Evolutionary conservation across 2,888 invertebrate genomes (phyloP).

Genomic region (Spatulosminthurus flaviceps): DNA sequence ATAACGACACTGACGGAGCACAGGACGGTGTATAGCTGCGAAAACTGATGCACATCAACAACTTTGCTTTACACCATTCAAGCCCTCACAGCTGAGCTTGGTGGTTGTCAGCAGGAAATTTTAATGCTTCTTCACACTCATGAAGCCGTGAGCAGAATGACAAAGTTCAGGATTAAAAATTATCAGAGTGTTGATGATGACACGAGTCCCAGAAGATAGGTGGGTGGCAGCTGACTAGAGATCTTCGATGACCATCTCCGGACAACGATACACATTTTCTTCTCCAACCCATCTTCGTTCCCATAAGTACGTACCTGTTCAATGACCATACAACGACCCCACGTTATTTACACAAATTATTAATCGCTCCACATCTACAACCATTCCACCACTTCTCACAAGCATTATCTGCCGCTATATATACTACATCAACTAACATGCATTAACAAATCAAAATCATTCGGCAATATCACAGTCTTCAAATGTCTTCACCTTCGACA

Average conservation of each 20-base stretch:
- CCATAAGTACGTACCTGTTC: too few species aligned
- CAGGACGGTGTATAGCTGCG: background rate
- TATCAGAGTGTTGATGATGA: background rate
- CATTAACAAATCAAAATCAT: too few species aligned
- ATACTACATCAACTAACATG: too few species aligned
- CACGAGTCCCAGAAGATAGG: background rate
- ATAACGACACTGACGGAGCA: background rate
- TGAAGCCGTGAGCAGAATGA: conserved; percentile 21
- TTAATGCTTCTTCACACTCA: conserved; percentile 11
- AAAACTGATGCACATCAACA: too few species aligned
- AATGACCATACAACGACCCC: too few species aligned
- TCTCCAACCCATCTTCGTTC: too few species aligned
- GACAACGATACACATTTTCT: background rate
- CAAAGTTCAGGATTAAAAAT: conserved; percentile 19
- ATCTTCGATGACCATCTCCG: background rate
- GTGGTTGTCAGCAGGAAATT: background rate
- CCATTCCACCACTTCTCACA: too few species aligned
- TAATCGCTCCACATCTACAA: too few species aligned
- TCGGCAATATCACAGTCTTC: too few species aligned
- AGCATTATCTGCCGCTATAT: too few species aligned
- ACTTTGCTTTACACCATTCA: background rate
- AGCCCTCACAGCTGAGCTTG: background rate
- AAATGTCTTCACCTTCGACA: too few species aligned
- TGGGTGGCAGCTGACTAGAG: background rate
- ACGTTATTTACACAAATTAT: too few species aligned